These are phyloP conservation scores for Scotopteryx bipunctaria DNA, from an alignment of 2,888 invertebrate species.

Conservation along the genomic window DNA sequence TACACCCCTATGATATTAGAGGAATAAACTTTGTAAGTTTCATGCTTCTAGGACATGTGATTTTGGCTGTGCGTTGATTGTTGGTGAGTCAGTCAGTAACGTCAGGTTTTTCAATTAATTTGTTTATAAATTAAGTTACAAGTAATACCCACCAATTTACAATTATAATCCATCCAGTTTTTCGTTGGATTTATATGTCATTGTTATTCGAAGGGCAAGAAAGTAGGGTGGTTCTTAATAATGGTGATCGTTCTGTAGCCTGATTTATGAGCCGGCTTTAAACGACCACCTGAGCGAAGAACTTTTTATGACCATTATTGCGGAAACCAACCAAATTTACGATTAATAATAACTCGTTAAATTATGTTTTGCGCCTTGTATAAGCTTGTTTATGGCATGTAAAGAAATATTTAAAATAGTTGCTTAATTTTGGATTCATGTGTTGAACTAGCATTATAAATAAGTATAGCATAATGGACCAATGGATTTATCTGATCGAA, in stretches of 20 bases:
- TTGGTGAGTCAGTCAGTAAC: too few relatives aligned
- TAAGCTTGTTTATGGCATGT: slow-evolving; percentile 2
- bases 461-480: too few relatives aligned
- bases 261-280: slow-evolving; percentile 53
- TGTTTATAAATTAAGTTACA: too few relatives aligned
- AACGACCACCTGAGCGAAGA: slow-evolving; percentile 52
- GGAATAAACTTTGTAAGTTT: too few relatives aligned
- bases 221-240: slow-evolving; percentile 38
- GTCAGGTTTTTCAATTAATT: too few relatives aligned
- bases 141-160: slow-evolving; percentile 22
- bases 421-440: too few relatives aligned
- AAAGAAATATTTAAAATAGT: too few relatives aligned
- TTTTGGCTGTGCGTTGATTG: too few relatives aligned
- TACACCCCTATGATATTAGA: too few relatives aligned
- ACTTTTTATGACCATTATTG: slow-evolving; percentile 51
- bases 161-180: slow-evolving; percentile 29
- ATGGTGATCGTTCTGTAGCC: slow-evolving; percentile 38
- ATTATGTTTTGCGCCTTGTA: slow-evolving; percentile 21
- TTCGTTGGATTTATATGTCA: slow-evolving; percentile 32
- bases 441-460: too few relatives aligned
- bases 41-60: too few relatives aligned
- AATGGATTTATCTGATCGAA: too few relatives aligned
- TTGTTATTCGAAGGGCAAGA: slow-evolving; percentile 34
- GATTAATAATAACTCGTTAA: slow-evolving; percentile 36
- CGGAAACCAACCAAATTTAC: slow-evolving; percentile 42